These are phyloP conservation scores for Papilio machaon DNA, from an alignment of 1,140 invertebrate species.

Conservation along the genomic window DNA sequence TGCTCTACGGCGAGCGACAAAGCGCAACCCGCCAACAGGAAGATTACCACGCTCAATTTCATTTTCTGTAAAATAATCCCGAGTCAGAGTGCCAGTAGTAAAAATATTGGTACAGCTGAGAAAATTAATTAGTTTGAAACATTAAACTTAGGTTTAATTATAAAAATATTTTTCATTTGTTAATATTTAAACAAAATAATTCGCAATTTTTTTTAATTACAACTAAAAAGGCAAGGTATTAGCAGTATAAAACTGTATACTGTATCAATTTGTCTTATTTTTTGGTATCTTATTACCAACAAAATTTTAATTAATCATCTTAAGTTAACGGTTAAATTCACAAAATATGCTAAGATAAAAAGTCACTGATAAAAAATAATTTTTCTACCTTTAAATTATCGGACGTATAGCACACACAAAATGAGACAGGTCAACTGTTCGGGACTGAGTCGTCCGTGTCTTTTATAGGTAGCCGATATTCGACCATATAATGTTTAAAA, in stretches of 20 bases:
- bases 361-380: constrained; percentile 37
- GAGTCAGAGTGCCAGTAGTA: neutral
- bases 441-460: constrained; percentile 55
- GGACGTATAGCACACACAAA: constrained; percentile 55
- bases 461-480: constrained; percentile 71
- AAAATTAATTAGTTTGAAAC: neutral
- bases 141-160: too few species aligned
- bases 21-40: constrained; percentile 59
- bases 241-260: too few species aligned
- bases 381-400: constrained; percentile 58
- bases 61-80: constrained; percentile 55
- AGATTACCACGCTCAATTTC: constrained; percentile 58
- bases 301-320: too few species aligned
- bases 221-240: too few species aligned
- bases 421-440: constrained; percentile 57
- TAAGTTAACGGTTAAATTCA: neutral
- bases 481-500: constrained; percentile 49
- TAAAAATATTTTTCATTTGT: too few species aligned
- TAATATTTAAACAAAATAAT: too few species aligned
- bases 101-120: neutral
- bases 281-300: neutral
- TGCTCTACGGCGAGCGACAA: constrained; percentile 53
- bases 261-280: neutral
- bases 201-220: too few species aligned
- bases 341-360: neutral